Conservation (phyloP, 1,140 invertebrate species). For the Arctopsyche grandis region DNA sequence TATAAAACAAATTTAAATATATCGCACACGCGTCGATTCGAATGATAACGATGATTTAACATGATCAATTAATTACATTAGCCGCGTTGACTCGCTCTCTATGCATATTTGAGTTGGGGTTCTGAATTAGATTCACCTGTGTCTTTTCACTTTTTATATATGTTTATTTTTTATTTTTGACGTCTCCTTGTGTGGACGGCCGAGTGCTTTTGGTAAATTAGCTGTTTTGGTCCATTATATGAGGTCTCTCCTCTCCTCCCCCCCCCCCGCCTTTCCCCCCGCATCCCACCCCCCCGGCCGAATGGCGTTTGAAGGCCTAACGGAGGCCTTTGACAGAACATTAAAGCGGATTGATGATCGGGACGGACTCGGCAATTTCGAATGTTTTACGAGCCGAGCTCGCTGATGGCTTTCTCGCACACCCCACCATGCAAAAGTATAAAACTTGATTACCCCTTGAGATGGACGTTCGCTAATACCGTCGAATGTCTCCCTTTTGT, state of each 20-base stretch:
- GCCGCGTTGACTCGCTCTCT: too few species aligned
- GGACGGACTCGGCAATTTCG: conserved; percentile 24
- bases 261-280: background rate
- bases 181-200: background rate
- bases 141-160: too few species aligned
- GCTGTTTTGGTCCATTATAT: background rate
- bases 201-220: conserved; percentile 8
- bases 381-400: conserved; percentile 18
- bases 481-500: background rate
- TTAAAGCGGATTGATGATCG: conserved; percentile 32
- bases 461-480: background rate
- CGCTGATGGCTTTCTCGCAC: conserved; percentile 23
- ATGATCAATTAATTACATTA: too few species aligned
- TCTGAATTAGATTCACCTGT: too few species aligned
- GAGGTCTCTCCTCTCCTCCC: background rate
- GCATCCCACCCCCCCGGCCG: too few species aligned
- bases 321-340: conserved; percentile 21
- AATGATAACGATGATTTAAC: too few species aligned
- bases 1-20: background rate
- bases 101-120: too few species aligned
- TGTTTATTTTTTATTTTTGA: background rate
- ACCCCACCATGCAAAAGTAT: background rate
- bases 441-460: conserved; percentile 23
- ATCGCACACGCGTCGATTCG: background rate
- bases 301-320: background rate